Conservation (phyloP, 2,113 vertebrate genomes). For the Forbesichthys papilliferus region DNA sequence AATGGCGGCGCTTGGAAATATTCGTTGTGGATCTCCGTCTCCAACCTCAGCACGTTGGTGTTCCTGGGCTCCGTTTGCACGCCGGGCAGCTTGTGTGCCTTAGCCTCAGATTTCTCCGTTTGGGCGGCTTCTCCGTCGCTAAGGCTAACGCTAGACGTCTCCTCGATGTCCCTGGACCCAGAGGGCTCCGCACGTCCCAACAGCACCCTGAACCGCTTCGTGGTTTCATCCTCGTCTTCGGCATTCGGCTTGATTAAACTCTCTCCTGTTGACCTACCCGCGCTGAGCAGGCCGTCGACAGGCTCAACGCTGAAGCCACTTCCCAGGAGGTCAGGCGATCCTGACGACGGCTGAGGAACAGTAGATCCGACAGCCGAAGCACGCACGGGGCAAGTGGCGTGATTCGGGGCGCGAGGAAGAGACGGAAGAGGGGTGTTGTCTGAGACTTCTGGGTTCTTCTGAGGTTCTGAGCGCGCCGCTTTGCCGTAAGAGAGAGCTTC, state of each 20-base stretch:
- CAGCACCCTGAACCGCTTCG: constrained; percentile 21
- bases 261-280: neutral
- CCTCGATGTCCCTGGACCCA: constrained; percentile 8
- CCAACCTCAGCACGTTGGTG: constrained; percentile 64
- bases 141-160: constrained; percentile 15
- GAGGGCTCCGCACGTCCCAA: constrained; percentile 16
- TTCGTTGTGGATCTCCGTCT: constrained; percentile 68
- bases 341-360: constrained; percentile 19
- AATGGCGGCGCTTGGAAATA: constrained; percentile 72
- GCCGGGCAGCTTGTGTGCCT: constrained; percentile 2
- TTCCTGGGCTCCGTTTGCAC: constrained; percentile 53
- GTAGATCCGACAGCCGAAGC: constrained; percentile 62
- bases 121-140: neutral
- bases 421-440: constrained; percentile 80
- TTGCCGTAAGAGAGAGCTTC: constrained; percentile 66
- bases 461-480: constrained; percentile 77
- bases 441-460: constrained; percentile 74
- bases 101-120: constrained; percentile 4
- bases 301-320: constrained; percentile 30
- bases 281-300: neutral
- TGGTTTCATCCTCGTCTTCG: constrained; percentile 16
- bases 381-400: constrained; percentile 65
- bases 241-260: neutral
- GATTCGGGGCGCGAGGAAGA: constrained; percentile 78
- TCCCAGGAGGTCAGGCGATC: constrained; percentile 20